These are phyloP conservation scores for Coranthus polyacanthus DNA, from an alignment of 2,797 vertebrate genomes.

Conservation along the genomic window DNA sequence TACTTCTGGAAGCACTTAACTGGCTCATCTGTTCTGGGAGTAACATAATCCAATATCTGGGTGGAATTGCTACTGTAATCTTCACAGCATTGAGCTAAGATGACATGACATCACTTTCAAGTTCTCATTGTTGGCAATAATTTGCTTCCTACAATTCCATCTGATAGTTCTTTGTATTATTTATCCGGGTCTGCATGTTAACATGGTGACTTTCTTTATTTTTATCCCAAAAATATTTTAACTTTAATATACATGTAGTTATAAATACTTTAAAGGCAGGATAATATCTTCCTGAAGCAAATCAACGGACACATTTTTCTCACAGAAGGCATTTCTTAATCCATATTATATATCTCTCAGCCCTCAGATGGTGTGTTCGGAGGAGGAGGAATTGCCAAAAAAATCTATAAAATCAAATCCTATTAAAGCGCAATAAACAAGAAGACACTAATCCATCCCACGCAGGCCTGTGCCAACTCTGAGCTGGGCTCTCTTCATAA, in stretches of 20 bases:
- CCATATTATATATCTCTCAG: slow-evolving; percentile 75
- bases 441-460: slow-evolving; percentile 82
- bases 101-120: slow-evolving; percentile 70
- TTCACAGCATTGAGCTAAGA: slow-evolving; percentile 52
- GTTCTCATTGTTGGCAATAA: slow-evolving; percentile 58
- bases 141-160: slow-evolving; percentile 44
- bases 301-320: slow-evolving; percentile 51
- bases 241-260: slow-evolving; percentile 43
- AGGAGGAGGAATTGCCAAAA: slow-evolving; percentile 77
- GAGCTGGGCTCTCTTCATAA: slow-evolving; percentile 58
- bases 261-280: slow-evolving; percentile 54
- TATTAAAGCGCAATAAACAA: slow-evolving; percentile 84
- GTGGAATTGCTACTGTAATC: slow-evolving; percentile 62
- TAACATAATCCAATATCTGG: slow-evolving; percentile 68
- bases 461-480: slow-evolving; percentile 64
- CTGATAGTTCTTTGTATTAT: slow-evolving; percentile 56
- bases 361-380: slow-evolving; percentile 73
- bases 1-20: slow-evolving; percentile 56
- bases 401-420: slow-evolving; percentile 87
- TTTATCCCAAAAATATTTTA: slow-evolving; percentile 18
- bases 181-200: slow-evolving; percentile 30
- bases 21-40: slow-evolving; percentile 53
- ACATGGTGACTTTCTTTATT: slow-evolving; percentile 28
- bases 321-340: slow-evolving; percentile 72
- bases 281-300: slow-evolving; percentile 59